Percentiles rank a stretch among this genome's conserved stretches.
These are phyloP conservation scores for Pentamera pediparva DNA, from an alignment of 53 echinoderm and acorn worm species.

Conservation along the genomic window DNA sequence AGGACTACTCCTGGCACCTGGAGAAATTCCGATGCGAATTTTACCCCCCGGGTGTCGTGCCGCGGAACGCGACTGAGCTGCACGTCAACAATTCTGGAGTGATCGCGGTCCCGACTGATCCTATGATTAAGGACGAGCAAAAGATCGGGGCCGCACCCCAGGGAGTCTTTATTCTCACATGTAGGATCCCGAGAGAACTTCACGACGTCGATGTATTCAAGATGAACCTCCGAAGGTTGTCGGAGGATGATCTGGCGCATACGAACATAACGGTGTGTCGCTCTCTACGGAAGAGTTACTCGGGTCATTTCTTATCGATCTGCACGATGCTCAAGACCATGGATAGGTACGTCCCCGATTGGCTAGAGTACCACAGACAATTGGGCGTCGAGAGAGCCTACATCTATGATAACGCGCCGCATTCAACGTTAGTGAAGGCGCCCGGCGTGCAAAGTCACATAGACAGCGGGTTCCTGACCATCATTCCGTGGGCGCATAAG, in stretches of 20 bases:
- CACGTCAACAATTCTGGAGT: background rate
- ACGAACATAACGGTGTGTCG: conserved; percentile 60
- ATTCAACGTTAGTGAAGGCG: conserved; percentile 30
- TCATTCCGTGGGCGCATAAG: conserved; percentile 63
- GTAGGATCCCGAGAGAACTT: conserved; percentile 40
- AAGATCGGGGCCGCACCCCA: conserved; percentile 53
- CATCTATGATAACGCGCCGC: conserved; percentile 60
- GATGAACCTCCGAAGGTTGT: conserved; percentile 30
- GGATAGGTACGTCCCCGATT: conserved; percentile 40
- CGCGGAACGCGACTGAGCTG: background rate
- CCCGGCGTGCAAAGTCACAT: conserved; percentile 7
- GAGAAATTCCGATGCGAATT: conserved; percentile 54
- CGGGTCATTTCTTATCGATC: conserved; percentile 35
- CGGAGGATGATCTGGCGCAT: conserved; percentile 23
- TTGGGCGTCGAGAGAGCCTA: conserved; percentile 64
- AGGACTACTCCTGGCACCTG: conserved; percentile 41
- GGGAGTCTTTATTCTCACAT: conserved; percentile 52
- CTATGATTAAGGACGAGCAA: conserved; percentile 51
- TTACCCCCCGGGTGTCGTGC: background rate
- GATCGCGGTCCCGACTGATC: conserved; percentile 35
- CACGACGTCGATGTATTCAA: conserved; percentile 21
- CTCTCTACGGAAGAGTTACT: conserved; percentile 10
- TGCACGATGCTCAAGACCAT: conserved; percentile 71
- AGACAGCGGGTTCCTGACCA: conserved; percentile 55
- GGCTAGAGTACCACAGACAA: conserved; percentile 52